phyloP scores from a whole-genome alignment of 2,113 vertebrate species.

The Cryptomyrus ogoouensis region DNA sequence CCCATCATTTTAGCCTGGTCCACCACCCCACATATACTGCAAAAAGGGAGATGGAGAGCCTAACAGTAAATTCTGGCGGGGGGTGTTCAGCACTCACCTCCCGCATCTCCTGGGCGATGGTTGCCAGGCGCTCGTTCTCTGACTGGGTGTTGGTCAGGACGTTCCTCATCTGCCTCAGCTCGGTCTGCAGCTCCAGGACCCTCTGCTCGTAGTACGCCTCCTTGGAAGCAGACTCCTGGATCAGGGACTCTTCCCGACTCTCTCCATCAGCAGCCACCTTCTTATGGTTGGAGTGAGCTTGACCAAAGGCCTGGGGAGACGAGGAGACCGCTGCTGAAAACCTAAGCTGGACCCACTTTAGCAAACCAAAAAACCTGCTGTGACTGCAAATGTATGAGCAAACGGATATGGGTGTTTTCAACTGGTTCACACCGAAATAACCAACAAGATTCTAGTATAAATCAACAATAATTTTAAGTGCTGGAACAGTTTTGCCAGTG shows the following conservation, averaged over 20 bases:
- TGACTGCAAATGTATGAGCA: not conserved
- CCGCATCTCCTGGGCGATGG: conserved; percentile 78
- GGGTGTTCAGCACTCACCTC: conserved; percentile 63
- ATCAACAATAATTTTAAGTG: not conserved
- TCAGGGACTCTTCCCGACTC: conserved; percentile 91
- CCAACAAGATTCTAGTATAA: not conserved
- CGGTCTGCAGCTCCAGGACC: conserved; percentile 87
- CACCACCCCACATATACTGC: not conserved
- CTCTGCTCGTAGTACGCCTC: conserved; percentile 91
- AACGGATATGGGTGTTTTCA: not conserved
- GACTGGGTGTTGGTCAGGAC: conserved; percentile 75
- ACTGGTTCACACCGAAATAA: not conserved
- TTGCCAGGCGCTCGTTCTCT: conserved; percentile 83
- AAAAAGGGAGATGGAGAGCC: not conserved
- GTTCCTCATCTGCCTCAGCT: conserved; percentile 80
- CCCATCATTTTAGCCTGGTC: not conserved
- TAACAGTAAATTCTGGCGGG: not conserved
- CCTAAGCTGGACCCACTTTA: not conserved
- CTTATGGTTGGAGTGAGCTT: conserved; percentile 88
- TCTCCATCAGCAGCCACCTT: conserved; percentile 95
- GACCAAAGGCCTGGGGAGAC: conserved; percentile 82
- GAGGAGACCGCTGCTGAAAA: not conserved
- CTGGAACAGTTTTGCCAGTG: not conserved
- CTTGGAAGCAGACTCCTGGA: conserved; percentile 92
- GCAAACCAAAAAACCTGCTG: not conserved